Conservation (phyloP, 2,113 vertebrate species). For the Dipodomys ordii region DNA sequence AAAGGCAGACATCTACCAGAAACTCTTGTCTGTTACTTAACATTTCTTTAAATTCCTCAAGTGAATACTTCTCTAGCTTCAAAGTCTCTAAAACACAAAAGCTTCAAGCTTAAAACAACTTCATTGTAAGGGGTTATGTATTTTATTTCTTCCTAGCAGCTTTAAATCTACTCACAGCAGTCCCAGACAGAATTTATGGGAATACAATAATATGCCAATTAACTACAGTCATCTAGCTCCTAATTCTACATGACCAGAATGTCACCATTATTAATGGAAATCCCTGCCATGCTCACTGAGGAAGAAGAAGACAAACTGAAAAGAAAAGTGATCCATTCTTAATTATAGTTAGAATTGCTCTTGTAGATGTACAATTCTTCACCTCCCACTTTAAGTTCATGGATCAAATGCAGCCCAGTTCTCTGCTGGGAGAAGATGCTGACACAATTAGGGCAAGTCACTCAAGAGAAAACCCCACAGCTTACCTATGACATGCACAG, state of each 20-base stretch:
- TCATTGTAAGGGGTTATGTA: constrained; percentile 67
- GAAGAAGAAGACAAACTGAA: constrained; percentile 70
- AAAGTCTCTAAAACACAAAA: constrained; percentile 71
- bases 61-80: constrained; percentile 69
- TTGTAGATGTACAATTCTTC: constrained; percentile 60
- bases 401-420: constrained; percentile 75
- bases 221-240: constrained; percentile 82
- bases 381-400: constrained; percentile 73
- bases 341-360: constrained; percentile 74
- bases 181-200: constrained; percentile 81
- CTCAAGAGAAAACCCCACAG: constrained; percentile 62
- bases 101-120: constrained; percentile 79
- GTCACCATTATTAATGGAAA: constrained; percentile 85
- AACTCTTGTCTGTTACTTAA: constrained; percentile 66
- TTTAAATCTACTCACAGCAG: constrained; percentile 75
- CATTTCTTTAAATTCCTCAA: constrained; percentile 71
- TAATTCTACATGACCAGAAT: constrained; percentile 82
- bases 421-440: constrained; percentile 61
- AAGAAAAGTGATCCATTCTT: constrained; percentile 77
- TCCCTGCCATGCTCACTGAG: constrained; percentile 65
- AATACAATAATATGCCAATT: constrained; percentile 84
- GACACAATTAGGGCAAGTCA: constrained; percentile 65
- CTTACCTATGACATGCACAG: not conserved
- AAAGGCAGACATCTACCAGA: constrained; percentile 52
- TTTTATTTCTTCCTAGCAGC: constrained; percentile 79